Evolutionary conservation across 2,888 invertebrate species (phyloP), one percentile per base, ranked within the genome.

Genomic region (Nomada ferruginata): DNA sequence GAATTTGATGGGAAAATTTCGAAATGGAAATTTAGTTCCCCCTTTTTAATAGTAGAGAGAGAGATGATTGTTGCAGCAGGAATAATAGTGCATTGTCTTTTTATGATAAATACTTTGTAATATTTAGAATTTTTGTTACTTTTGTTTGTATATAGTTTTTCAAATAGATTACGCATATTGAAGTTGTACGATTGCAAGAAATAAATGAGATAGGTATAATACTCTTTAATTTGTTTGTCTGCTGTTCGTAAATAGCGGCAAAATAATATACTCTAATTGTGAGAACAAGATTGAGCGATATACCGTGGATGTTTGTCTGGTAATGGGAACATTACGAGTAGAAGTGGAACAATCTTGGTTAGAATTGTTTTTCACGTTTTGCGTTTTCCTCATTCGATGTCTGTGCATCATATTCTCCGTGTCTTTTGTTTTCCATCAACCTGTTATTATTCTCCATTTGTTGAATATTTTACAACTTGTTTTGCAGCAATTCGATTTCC

Each of bases 241-340:
- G 50, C 15, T 63, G 15, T 15, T 26, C 42, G 15, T 29, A 68
- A 79, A 66, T 63, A 18, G 42, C 55, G 11, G 42, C 20, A 69
- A 57, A 76, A 69, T 69, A 76, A 63, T 42, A 42, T 29, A 76
- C 50, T 20, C 11, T 68, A 63, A 79, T 79, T 69, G 52, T 76
- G 78, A 55, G 76, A 78, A 68, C 53, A 61, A 68, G 73, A 77
- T 77, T 26, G 63, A 59, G 42, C 47, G 76, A 63, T 64, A 64
- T 29, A 50, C 10, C 15, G 26, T 29, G 76, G 23, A 47, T 29
- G 63, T 64, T 55, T 50, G 72, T 52, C 64, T 59, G 26, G 20
- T 55, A 60, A 55, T 50, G 68, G 20, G 50, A 76, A 68, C 26
- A 69, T 13, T 47, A 26, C 26, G 18, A 50, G 50, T 50, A 76